These are phyloP conservation scores for Octodon degus DNA, from an alignment of 2,113 vertebrate species.

Conservation along the genomic window DNA sequence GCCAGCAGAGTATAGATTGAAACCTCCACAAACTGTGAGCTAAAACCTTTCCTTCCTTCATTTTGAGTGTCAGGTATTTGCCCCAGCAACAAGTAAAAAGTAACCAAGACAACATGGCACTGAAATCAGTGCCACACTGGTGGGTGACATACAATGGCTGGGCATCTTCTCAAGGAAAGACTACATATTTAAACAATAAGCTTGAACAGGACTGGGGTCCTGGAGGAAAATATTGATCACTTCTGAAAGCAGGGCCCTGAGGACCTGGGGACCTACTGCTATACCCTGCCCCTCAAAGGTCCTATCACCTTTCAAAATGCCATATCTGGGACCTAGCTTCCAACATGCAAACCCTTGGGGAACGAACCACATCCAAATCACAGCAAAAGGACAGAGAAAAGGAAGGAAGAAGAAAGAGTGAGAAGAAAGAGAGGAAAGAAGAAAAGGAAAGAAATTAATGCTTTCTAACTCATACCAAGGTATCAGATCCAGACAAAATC, in stretches of 20 bases:
- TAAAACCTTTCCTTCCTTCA: too few species aligned
- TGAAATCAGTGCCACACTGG: not conserved
- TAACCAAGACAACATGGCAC: too few species aligned
- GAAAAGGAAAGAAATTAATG: not conserved
- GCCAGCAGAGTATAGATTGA: too few species aligned
- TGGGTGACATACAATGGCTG: not conserved
- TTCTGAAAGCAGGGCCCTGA: not conserved
- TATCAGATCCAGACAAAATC: not conserved
- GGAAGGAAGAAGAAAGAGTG: not conserved
- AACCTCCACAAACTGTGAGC: too few species aligned
- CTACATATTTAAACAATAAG: not conserved
- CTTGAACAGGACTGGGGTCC: not conserved
- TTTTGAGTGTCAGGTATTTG: too few species aligned
- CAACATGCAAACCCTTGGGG: not conserved
- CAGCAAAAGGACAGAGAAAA: not conserved
- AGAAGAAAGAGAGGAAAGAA: not conserved
- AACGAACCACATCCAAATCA: not conserved
- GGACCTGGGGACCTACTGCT: not conserved
- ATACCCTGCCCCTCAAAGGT: not conserved
- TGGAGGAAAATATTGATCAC: not conserved
- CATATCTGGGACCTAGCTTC: not conserved
- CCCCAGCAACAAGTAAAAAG: too few species aligned
- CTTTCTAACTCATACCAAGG: not conserved
- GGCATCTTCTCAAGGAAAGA: not conserved
- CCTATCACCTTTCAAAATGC: not conserved